Evolutionary conservation across 2,888 invertebrate species (phyloP).

Genomic region (Cerastis leucographa): DNA sequence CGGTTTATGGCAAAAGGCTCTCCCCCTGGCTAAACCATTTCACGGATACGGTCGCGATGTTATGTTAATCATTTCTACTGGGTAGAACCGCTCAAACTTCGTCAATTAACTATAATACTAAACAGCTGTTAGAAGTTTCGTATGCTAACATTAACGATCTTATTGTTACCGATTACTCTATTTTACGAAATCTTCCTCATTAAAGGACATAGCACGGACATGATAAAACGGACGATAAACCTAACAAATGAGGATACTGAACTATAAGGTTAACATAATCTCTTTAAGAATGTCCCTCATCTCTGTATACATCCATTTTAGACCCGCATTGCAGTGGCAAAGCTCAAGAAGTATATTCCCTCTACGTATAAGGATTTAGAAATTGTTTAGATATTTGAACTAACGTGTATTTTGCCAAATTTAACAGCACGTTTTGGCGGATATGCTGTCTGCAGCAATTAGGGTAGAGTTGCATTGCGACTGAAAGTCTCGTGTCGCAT

Average conservation of each 20-base stretch:
- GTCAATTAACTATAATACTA: background rate
- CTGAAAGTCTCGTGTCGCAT: slow-evolving; percentile 9
- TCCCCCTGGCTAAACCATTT: background rate
- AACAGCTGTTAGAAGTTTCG: background rate
- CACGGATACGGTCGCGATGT: background rate
- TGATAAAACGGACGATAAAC: slow-evolving; percentile 53
- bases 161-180: slow-evolving; percentile 20
- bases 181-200: slow-evolving; percentile 41
- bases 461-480: slow-evolving; percentile 37
- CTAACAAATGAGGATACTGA: slow-evolving; percentile 50
- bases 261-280: slow-evolving; percentile 44
- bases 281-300: slow-evolving; percentile 36
- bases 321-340: slow-evolving; percentile 55
- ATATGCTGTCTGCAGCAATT: slow-evolving; percentile 31
- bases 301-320: slow-evolving; percentile 20
- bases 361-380: slow-evolving; percentile 14
- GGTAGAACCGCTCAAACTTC: background rate
- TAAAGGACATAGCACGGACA: slow-evolving; percentile 34
- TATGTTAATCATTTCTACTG: background rate
- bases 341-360: slow-evolving; percentile 11
- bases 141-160: background rate
- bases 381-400: slow-evolving; percentile 2
- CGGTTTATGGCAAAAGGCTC: background rate
- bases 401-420: slow-evolving; percentile 15
- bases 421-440: slow-evolving; percentile 5